A percentile compares a stretch with the other conserved stretches of the same genome.
Evolutionary conservation across 2,797 vertebrate genomes (phyloP).

Genomic region (Hypotaenidia okinawae): DNA sequence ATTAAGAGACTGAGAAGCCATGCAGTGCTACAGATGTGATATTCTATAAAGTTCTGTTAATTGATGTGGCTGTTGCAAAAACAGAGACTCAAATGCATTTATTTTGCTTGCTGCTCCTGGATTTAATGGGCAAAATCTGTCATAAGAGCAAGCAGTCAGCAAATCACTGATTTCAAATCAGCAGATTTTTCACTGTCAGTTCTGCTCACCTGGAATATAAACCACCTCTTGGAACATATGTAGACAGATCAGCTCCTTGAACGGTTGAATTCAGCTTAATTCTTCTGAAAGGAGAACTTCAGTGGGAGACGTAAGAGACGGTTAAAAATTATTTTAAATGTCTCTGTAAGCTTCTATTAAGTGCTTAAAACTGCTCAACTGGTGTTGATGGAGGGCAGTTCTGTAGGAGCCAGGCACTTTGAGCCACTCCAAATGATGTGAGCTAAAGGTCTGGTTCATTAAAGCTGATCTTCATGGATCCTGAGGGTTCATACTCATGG

Average conservation of each 20-base stretch:
- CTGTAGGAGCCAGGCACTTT: background rate
- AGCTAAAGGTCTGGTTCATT: background rate
- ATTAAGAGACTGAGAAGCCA: background rate
- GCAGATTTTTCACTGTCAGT: background rate
- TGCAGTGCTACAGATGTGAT: background rate
- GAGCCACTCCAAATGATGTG: background rate
- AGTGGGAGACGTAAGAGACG: background rate
- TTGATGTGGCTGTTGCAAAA: background rate
- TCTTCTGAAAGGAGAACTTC: background rate
- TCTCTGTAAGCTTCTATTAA: background rate
- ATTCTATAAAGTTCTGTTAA: background rate
- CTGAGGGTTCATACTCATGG: fast-evolving
- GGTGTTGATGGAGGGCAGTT: background rate
- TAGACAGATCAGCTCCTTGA: background rate
- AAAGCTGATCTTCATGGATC: background rate
- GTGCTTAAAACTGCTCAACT: background rate
- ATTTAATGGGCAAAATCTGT: background rate
- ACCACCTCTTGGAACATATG: background rate
- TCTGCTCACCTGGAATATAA: background rate
- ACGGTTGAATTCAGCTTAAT: background rate
- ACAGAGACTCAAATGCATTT: background rate
- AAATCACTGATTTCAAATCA: background rate
- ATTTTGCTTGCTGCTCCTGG: background rate
- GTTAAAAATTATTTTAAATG: background rate
- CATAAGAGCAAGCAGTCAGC: background rate